Evolutionary conservation across 2,888 invertebrate genomes (phyloP), one percentile per base, ranked within the genome.

Genomic region (Hemicrepidius hirtus): DNA sequence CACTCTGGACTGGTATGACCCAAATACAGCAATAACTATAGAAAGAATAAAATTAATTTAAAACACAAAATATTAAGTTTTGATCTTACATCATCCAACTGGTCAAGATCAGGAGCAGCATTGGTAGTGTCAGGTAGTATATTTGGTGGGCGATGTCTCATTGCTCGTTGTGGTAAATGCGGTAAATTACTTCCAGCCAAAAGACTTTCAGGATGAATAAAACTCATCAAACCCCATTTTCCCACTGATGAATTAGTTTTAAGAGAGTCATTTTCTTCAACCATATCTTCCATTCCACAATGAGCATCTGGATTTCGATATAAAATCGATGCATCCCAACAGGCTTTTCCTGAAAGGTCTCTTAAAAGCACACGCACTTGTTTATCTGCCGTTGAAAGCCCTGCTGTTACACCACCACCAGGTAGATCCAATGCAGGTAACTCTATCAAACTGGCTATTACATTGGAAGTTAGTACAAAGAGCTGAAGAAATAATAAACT

Each of bases 291-390:
- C 18, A 28, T n/a, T 16, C 41, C 18, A 44, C 6, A 5, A 18
- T 57, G 40, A 1, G 49, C 46, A 7, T 89, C 88, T 0, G 95
- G 94, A 80, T 93, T 93, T 83, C 93, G 92, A 86, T 96, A 96
- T 0, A 98, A 88, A 71, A 97, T 94, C 0, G 97, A 95, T 41
- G 96, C 96, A 87, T 98, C 98, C 98, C 98, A 98, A 81, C 96
- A 96, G 60, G 96, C 95, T 87, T 98, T 98, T 59, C 98, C 98
- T 32, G 95, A 94, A 67, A 97, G 89, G 87, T 98, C 97, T 7
- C 98, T 90, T 73, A 98, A 87, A 12, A 98, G 87, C 20, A 98
- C 92, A 37, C 98, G 90, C 67, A 87, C 87, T 89, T 94, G 94
- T 57, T 94, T 93, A 79, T 93, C 92, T 4, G 95, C 94, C 0